Conservation (phyloP, 2,888 invertebrate species). For the Alentia gelatinosa region DNA sequence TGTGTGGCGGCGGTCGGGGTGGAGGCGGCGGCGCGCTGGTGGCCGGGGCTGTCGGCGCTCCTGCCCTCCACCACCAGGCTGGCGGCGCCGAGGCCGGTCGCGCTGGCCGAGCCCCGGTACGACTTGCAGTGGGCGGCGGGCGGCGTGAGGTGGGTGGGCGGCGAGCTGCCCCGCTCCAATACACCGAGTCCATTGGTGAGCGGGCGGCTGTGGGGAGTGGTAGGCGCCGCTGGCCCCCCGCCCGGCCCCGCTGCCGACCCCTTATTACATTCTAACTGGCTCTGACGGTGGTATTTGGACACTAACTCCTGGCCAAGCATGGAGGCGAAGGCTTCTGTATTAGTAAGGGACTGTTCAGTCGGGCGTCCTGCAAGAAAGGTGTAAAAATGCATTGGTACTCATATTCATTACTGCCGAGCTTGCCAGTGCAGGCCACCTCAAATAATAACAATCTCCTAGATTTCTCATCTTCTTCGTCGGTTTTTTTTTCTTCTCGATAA, state of each 20-base stretch:
- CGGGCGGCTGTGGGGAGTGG: constrained; percentile 83
- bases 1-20: background rate
- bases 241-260: constrained; percentile 82
- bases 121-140: background rate
- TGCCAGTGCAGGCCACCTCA: background rate
- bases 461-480: background rate
- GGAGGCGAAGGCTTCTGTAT: constrained; percentile 80
- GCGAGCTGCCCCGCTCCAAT: constrained; percentile 81
- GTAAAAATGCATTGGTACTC: constrained; percentile 70
- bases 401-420: background rate
- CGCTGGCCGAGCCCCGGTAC: background rate
- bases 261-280: background rate
- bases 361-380: constrained; percentile 76
- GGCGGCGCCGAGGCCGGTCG: background rate
- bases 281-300: constrained; percentile 84
- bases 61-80: constrained; percentile 5
- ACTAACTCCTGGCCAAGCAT: constrained; percentile 89
- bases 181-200: constrained; percentile 88
- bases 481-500: background rate
- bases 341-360: constrained; percentile 70
- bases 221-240: constrained; percentile 96
- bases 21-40: background rate
- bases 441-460: background rate
- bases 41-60: background rate
- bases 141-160: constrained; percentile 1